Conservation (phyloP, 1,140 invertebrate species). For the Ceratosolen solmsi region DNA sequence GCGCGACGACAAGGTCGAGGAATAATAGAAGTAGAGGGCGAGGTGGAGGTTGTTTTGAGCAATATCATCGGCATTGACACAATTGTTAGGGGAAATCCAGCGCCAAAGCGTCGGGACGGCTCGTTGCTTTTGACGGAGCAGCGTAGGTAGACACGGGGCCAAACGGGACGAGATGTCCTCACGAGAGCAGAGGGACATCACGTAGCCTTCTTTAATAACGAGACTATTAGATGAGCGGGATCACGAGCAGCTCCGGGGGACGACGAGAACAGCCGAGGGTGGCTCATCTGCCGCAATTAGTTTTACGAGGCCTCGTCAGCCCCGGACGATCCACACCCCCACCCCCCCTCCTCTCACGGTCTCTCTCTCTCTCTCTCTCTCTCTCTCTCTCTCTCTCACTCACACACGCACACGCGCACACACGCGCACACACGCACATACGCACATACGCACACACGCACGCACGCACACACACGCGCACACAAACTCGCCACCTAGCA, state of each 20-base stretch:
- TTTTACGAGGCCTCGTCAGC: slow-evolving; percentile 58
- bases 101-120: neutral
- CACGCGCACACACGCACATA: too few species aligned
- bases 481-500: too few species aligned
- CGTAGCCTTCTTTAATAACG: slow-evolving; percentile 58
- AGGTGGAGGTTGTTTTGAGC: too few species aligned
- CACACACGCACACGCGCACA: too few species aligned
- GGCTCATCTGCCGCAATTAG: slow-evolving; percentile 62
- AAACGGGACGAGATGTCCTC: neutral
- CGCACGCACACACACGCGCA: too few species aligned
- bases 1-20: too few species aligned
- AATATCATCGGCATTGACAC: neutral
- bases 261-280: neutral
- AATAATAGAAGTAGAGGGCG: too few species aligned
- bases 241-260: neutral
- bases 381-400: too few species aligned
- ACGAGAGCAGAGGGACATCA: slow-evolving; percentile 26
- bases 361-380: too few species aligned
- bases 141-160: neutral
- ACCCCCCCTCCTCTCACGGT: too few species aligned
- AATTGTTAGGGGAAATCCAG: neutral
- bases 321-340: too few species aligned
- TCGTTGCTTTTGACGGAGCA: neutral
- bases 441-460: too few species aligned
- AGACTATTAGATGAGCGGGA: slow-evolving; percentile 52